Base-by-base conservation (phyloP, 2,888 invertebrate species). In the Drosophila recens region DNA sequence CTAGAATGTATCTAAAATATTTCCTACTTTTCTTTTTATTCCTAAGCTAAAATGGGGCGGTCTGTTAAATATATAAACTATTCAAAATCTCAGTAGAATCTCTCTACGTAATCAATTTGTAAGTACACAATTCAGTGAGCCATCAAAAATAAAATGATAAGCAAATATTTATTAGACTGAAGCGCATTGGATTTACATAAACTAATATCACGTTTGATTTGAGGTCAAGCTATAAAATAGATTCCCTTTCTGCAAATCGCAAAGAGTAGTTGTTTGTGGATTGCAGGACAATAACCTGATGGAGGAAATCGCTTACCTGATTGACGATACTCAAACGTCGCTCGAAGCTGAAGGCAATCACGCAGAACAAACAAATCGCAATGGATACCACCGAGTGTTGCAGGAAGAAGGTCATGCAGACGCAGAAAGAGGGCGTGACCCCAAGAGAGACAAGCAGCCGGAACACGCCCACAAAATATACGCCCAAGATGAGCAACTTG, bases 301-400 rank as follows among this genome's bases (percentile, higher is more conserved):
- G 9, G 4, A n/a, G 9, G 3, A 11, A 65, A 34, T 36, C 15
- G 52, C 87, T 86, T 75, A 92, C 92, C 92, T 91, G 90, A 76
- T 92, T 91, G 11, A 92, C 68, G 68, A 92, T 90, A 23, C 86
- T 87, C 69, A 92, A 73, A 15, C 92, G 91, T 8, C 91, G 80
- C 46, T 90, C 89, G 70, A 92, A 90, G n/a, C 91, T 90, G 46
- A 91, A 87, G 34, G 90, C 87, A 58, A 91, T 77, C 46, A 91
- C 90, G 52, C 92, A 90, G 73, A 91, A 92, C 48, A 92, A 72
- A 46, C 91, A 90, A 56, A 92, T 91, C n/a, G 90, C 91, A 45
- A 92, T 84, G 52, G 91, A 91, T 13, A 92, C 82, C 15, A 92
- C 90, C 13, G 91, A 82, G 62, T 92, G 90, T 43, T 92, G 92